Evolutionary conservation across 2,888 invertebrate genomes (phyloP).

Genomic region (Heliconius ethilla): DNA sequence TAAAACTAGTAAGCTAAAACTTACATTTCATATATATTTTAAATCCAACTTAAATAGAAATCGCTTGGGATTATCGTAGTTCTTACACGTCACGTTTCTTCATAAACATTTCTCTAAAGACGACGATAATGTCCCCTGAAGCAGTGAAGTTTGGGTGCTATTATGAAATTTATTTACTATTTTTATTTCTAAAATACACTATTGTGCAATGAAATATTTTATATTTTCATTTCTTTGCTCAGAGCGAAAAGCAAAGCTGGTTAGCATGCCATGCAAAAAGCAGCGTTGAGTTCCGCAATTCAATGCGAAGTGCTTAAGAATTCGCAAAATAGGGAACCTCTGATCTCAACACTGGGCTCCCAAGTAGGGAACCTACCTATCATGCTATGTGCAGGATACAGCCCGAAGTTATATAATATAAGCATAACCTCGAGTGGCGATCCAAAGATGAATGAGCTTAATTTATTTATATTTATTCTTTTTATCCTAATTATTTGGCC

Average conservation of each 20-base stretch:
- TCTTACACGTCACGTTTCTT: constrained; percentile 21
- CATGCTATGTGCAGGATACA: too few species aligned
- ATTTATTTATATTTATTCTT: background rate
- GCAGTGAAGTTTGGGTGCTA: background rate
- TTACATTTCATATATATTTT: constrained; percentile 2
- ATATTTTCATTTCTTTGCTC: background rate
- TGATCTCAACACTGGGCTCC: too few species aligned
- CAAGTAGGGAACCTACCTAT: too few species aligned
- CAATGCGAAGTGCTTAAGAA: too few species aligned
- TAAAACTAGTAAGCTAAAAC: background rate
- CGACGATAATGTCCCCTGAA: constrained; percentile 25
- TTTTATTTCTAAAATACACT: background rate
- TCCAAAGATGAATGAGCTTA: background rate
- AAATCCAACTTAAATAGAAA: constrained; percentile 13
- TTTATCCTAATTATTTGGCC: background rate
- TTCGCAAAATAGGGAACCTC: too few species aligned
- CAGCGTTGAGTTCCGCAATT: too few species aligned
- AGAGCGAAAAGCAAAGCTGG: too few species aligned
- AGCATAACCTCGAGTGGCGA: too few species aligned
- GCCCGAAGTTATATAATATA: too few species aligned
- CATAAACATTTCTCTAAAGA: constrained; percentile 31
- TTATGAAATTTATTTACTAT: constrained; percentile 1
- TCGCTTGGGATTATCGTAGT: constrained; percentile 12
- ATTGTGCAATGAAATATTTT: background rate
- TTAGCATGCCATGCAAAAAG: too few species aligned